Evolutionary conservation across 1,140 invertebrate genomes (phyloP).

Genomic region (Drosophila lini): DNA sequence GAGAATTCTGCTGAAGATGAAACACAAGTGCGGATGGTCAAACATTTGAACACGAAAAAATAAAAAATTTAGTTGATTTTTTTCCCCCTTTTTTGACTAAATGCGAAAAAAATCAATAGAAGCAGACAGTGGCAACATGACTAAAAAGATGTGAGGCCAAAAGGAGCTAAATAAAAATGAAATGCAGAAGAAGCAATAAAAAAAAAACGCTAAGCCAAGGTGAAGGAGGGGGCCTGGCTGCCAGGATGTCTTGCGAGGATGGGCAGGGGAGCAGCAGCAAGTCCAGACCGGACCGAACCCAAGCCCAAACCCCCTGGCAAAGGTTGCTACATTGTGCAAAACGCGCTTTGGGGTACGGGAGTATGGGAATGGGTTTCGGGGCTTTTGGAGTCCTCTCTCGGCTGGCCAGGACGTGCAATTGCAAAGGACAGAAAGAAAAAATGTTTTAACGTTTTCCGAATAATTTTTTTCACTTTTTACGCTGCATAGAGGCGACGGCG

Average conservation of each 20-base stretch:
- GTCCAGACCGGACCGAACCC: conserved; percentile 26
- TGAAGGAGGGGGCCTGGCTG: conserved; percentile 25
- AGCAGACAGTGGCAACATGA: conserved; percentile 78
- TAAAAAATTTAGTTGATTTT: conserved; percentile 45
- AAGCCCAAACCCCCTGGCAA: conserved; percentile 30
- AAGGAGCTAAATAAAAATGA: conserved; percentile 66
- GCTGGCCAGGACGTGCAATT: conserved; percentile 58
- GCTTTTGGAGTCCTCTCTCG: conserved; percentile 33
- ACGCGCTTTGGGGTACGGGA: conserved; percentile 46
- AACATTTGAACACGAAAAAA: conserved; percentile 67
- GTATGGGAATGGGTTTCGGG: conserved; percentile 8
- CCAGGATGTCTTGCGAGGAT: conserved; percentile 47
- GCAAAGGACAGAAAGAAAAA: conserved; percentile 45
- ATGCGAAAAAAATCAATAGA: conserved; percentile 83
- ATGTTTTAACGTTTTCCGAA: conserved; percentile 74
- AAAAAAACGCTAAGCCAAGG: conserved; percentile 42
- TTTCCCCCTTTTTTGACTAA: conserved; percentile 43
- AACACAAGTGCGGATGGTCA: conserved; percentile 60
- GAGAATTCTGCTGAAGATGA: conserved; percentile 21
- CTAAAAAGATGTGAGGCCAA: conserved; percentile 67
- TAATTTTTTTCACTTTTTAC: conserved; percentile 75
- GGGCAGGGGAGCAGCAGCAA: conserved; percentile 12
- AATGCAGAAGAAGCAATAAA: conserved; percentile 48
- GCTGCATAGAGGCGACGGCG: conserved; percentile 55
- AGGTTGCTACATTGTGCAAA: conserved; percentile 78